Conservation (phyloP, 2,113 vertebrate genomes). For the Pedionomus torquatus region DNA sequence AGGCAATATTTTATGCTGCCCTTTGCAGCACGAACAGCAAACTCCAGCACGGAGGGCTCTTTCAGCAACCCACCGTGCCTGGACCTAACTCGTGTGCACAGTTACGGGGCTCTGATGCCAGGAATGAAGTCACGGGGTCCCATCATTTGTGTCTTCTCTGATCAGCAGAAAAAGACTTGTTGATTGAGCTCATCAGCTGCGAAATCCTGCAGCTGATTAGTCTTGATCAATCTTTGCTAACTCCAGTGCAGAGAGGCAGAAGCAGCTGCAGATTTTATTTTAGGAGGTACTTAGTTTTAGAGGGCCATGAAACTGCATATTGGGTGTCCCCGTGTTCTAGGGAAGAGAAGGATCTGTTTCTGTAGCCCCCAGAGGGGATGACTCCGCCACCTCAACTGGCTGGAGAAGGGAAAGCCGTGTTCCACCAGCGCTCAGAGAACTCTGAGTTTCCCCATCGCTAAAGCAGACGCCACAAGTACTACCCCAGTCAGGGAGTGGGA, state of each 20-base stretch:
- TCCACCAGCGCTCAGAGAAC: fast-evolving
- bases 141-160: not conserved
- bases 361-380: not conserved
- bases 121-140: not conserved
- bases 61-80: not conserved
- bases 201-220: not conserved
- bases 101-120: not conserved
- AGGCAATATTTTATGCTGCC: not conserved
- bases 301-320: not conserved
- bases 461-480: not conserved
- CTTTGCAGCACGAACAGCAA: not conserved
- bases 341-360: not conserved
- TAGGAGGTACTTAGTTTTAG: not conserved
- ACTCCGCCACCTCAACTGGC: not conserved
- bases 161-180: not conserved
- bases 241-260: not conserved
- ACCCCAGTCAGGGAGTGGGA: not conserved
- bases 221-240: not conserved
- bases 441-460: not conserved
- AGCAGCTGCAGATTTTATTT: not conserved
- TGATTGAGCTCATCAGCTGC: not conserved
- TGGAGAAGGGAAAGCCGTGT: not conserved
- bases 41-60: not conserved
- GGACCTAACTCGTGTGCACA: not conserved
- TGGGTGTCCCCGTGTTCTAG: not conserved